Conservation (phyloP, 23 tunicate genomes). For the Styela clava region DNA sequence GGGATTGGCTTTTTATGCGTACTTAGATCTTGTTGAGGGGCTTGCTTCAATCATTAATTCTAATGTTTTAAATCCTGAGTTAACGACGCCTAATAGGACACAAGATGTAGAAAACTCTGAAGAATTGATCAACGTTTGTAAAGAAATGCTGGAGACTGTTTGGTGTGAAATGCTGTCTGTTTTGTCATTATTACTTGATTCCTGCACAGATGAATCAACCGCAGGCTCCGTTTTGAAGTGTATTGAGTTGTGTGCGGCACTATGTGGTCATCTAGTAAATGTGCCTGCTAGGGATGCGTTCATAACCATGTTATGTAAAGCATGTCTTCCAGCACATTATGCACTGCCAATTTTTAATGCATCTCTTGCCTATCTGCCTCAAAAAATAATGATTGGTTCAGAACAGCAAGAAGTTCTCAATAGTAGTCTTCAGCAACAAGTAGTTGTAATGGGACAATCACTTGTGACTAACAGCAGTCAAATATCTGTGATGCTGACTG, state of each 20-base stretch:
- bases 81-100: background rate
- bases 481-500: slow-evolving; percentile 67
- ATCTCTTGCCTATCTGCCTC: slow-evolving; percentile 70
- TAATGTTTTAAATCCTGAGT: background rate
- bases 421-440: slow-evolving; percentile 62
- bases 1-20: slow-evolving; percentile 74
- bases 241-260: slow-evolving; percentile 74
- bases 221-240: slow-evolving; percentile 69
- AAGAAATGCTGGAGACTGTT: slow-evolving; percentile 63
- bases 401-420: slow-evolving; percentile 18
- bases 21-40: slow-evolving; percentile 63
- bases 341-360: slow-evolving; percentile 65
- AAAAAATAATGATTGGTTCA: slow-evolving; percentile 39
- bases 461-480: slow-evolving; percentile 30
- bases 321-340: slow-evolving; percentile 72
- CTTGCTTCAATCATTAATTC: slow-evolving; percentile 64
- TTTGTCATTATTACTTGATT: slow-evolving; percentile 65
- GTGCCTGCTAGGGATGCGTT: slow-evolving; percentile 84
- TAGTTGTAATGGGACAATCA: slow-evolving; percentile 87
- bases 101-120: background rate
- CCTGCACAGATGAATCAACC: slow-evolving; percentile 74
- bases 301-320: slow-evolving; percentile 80
- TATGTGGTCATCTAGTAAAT: slow-evolving; percentile 73
- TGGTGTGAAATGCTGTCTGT: slow-evolving; percentile 69
- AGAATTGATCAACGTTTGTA: background rate